phyloP scores from a whole-genome alignment of 2,888 invertebrate genomes.

The Scaeva pyrastri region DNA sequence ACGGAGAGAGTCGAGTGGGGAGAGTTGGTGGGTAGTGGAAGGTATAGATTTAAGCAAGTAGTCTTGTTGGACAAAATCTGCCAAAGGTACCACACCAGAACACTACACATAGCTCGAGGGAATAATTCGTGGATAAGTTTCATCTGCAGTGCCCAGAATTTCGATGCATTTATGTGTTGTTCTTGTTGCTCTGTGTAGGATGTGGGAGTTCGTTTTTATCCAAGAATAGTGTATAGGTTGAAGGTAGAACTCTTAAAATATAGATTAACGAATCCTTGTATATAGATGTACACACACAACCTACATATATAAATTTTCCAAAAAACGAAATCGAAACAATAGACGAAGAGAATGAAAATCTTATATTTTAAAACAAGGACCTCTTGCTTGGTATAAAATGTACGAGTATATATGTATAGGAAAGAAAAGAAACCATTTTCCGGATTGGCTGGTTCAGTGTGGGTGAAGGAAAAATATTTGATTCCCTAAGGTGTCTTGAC shows the following conservation, averaged over 20 bases:
- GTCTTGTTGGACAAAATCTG: conserved; percentile 57
- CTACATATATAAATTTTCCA: conserved; percentile 32
- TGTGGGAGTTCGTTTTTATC: conserved; percentile 11
- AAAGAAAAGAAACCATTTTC: conserved; percentile 3
- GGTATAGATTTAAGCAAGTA: no score
- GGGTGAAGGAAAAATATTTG: conserved; percentile 34
- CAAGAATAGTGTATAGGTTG: not conserved
- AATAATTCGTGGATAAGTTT: conserved; percentile 69
- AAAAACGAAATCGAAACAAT: conserved; percentile 67
- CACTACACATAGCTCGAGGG: conserved; percentile 48
- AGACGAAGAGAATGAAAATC: conserved; percentile 46
- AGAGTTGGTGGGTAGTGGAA: no score
- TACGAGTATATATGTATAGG: not conserved
- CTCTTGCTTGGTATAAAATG: not conserved
- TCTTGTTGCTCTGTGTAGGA: not conserved
- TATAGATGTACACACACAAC: no score
- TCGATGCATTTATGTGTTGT: conserved; percentile 27
- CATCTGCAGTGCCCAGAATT: conserved; percentile 56
- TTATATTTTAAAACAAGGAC: conserved; percentile 52
- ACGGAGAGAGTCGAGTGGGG: not conserved
- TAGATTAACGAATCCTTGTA: conserved; percentile 64
- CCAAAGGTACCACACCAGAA: not conserved
- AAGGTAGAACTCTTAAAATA: conserved; percentile 32
- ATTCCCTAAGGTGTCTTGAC: conserved; percentile 26
- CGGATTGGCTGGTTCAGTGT: conserved; percentile 49